Evolutionary conservation across 1,140 invertebrate genomes (phyloP).

Genomic region (Chionoecetes opilio): DNA sequence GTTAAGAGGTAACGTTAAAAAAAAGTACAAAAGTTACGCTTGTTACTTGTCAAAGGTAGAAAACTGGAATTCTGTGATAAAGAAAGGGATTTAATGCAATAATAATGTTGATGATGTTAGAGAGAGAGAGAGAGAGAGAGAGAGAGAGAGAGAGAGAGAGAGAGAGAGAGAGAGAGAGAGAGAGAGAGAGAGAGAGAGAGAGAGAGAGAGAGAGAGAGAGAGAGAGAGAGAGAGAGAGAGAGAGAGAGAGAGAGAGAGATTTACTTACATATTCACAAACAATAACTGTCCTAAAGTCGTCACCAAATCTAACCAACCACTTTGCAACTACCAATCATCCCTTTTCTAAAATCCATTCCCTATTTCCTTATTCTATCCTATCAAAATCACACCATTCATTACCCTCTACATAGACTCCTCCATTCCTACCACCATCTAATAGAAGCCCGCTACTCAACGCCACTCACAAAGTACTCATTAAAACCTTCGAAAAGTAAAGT

Average conservation of each 20-base stretch:
- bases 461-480: background rate
- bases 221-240: too few species aligned
- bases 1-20: too few species aligned
- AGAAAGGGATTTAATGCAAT: too few species aligned
- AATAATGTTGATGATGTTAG: too few species aligned
- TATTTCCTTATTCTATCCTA: background rate
- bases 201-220: slow-evolving; percentile 7
- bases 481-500: background rate
- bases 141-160: background rate
- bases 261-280: background rate
- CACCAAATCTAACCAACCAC: background rate
- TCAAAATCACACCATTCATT: background rate
- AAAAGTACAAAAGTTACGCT: too few species aligned
- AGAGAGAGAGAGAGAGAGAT: too few species aligned
- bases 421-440: background rate
- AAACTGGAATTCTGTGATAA: too few species aligned
- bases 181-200: slow-evolving; percentile 33
- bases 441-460: background rate
- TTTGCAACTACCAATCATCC: background rate
- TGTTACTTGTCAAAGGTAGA: background rate
- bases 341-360: background rate
- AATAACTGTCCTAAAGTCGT: background rate
- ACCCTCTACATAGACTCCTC: background rate
- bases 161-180: background rate
- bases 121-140: background rate